Base-by-base conservation (phyloP, 2,113 vertebrate genomes). In the Paradoxurus hermaphroditus region DNA sequence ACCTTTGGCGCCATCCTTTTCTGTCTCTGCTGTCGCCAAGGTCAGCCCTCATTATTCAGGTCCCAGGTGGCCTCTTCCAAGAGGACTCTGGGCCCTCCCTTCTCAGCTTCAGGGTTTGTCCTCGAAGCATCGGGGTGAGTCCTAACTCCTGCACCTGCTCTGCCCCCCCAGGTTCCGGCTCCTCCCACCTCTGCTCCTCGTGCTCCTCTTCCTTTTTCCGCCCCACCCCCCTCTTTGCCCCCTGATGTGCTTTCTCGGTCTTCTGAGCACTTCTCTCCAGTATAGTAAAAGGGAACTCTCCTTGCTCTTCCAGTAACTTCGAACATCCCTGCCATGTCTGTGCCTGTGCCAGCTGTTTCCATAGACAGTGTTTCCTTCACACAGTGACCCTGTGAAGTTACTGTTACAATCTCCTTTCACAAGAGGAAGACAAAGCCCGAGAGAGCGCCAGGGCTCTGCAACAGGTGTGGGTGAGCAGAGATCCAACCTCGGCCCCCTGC, bases 401-500 rank as follows among this genome's bases (percentile, higher is more conserved):
- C 63, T 46, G 2, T 34, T 70, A 16, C 21, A 44, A 31, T 67
- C 44, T 85, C 34, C 15, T 49, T 86, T 73, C n/a, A 31, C 56
- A 51, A 73, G 56, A 77, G 77, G 91, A 73, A 85, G 59, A 51
- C 65, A 46, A 27, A 91, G 53, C 86, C 90, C 67, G 63, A 23
- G 46, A 51, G 78, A 75, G 83, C 87, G 59, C 1, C 0, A 5
- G n/a, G 36, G 19, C 63, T 53, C 84, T 27, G 31, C 29, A 46
- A 18, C 36, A n/a, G 53, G 23, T 68, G 25, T 6, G 56, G 73
- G 31, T 16, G 59, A 70, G 82, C 51, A 9, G 39, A 39, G 82
- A 12, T 49, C 63, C 16, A 39, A 59, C 87, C 53, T 29, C 15
- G 70, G 15, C 9, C 83, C 63, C 39, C 41, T 9, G 10, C 41